Evolutionary conservation across 1,140 invertebrate species (phyloP).

Genomic region (Cheumatopsyche charites): DNA sequence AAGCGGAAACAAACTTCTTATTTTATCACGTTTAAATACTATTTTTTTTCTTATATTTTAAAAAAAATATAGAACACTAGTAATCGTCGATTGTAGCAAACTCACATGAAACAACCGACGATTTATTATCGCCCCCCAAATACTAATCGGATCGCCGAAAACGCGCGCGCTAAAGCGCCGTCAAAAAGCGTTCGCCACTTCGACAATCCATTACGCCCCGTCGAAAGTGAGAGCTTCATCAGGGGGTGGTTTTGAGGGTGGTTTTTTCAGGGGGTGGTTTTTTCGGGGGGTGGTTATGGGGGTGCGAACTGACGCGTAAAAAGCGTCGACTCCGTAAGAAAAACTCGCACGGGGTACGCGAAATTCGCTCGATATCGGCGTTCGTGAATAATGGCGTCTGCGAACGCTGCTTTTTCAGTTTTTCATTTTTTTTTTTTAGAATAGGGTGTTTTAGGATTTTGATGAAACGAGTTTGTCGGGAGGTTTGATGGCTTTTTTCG

Average conservation of each 20-base stretch:
- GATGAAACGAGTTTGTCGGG: no score
- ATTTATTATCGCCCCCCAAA: no score
- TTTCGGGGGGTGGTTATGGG: neutral
- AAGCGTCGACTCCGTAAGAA: slow-evolving; percentile 13
- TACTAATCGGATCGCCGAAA: neutral
- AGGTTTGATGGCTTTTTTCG: no score
- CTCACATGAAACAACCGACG: no score
- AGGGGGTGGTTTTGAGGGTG: neutral
- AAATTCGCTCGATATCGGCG: slow-evolving; percentile 13
- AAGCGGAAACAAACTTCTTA: no score
- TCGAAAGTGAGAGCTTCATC: neutral
- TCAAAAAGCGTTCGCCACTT: neutral
- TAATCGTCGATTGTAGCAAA: no score
- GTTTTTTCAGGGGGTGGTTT: neutral
- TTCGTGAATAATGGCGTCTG: slow-evolving; percentile 13
- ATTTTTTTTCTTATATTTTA: no score
- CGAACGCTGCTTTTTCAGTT: slow-evolving; percentile 14
- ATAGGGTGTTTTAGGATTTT: no score
- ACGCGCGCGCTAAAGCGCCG: neutral
- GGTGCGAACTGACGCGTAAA: slow-evolving; percentile 18
- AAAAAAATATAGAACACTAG: no score
- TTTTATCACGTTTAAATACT: no score
- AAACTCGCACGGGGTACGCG: neutral
- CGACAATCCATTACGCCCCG: slow-evolving; percentile 11
- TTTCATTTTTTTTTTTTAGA: neutral